phyloP scores from a whole-genome alignment of 1,140 invertebrate species.

The Phthorimaea operculella region DNA sequence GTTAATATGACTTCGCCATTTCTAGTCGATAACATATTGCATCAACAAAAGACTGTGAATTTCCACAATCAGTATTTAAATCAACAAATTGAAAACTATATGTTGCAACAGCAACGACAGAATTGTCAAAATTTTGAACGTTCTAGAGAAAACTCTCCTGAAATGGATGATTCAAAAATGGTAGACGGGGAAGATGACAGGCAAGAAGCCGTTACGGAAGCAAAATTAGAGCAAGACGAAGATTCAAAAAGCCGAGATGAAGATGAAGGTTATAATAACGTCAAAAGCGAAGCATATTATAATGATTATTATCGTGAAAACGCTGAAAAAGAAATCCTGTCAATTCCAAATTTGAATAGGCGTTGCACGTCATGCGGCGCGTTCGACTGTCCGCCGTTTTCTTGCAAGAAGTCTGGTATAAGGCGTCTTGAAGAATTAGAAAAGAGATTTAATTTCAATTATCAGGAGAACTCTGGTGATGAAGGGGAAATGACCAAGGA shows the following conservation, averaged over 20 bases:
- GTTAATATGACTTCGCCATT: slow-evolving; percentile 61
- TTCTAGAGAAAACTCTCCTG: slow-evolving; percentile 52
- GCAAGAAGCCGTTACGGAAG: slow-evolving; percentile 37
- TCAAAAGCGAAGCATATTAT: slow-evolving; percentile 42
- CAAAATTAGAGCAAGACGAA: slow-evolving; percentile 52
- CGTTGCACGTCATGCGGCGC: slow-evolving; percentile 42
- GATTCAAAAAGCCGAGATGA: slow-evolving; percentile 53
- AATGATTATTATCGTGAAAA: slow-evolving; percentile 39
- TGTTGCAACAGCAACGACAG: slow-evolving; percentile 12
- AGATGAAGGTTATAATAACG: slow-evolving; percentile 28
- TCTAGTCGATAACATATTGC: slow-evolving; percentile 60
- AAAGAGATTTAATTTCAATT: slow-evolving; percentile 50
- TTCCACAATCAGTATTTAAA: slow-evolving; percentile 65
- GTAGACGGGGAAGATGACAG: slow-evolving; percentile 36
- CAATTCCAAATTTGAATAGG: slow-evolving; percentile 40
- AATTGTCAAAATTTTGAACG: slow-evolving; percentile 33
- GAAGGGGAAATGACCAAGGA: slow-evolving; percentile 35
- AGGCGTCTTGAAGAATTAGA: slow-evolving; percentile 49
- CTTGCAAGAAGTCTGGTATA: slow-evolving; percentile 52
- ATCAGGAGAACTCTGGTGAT: slow-evolving; percentile 51
- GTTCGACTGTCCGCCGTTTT: slow-evolving; percentile 47
- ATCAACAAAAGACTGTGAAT: slow-evolving; percentile 56
- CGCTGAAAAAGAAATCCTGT: slow-evolving; percentile 50
- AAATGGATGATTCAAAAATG: slow-evolving; percentile 40
- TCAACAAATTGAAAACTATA: slow-evolving; percentile 58